A percentile compares a stretch with the other conserved stretches of the same genome.
Conservation (phyloP, 2,888 invertebrate genomes). For the Argyresthia albistria region DNA sequence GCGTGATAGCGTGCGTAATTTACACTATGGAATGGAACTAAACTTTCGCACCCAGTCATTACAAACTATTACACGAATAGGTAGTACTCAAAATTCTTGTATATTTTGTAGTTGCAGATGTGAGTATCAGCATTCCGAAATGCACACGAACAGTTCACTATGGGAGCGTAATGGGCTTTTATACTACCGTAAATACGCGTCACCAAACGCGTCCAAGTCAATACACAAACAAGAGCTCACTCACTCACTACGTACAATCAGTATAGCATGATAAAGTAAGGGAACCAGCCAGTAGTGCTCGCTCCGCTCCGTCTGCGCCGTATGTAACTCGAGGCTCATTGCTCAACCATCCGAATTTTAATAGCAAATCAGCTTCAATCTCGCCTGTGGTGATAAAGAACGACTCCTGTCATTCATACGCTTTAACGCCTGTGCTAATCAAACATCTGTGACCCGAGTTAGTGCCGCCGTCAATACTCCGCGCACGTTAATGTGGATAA, state of each 20-base stretch:
- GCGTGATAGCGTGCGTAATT: no score
- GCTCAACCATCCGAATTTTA: constrained; percentile 37
- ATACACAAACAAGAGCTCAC: constrained; percentile 44
- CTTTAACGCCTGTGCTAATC: constrained; percentile 20
- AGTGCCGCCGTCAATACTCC: neutral
- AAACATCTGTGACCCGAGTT: neutral
- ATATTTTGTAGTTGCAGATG: no score
- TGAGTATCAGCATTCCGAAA: no score
- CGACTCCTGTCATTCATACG: constrained; percentile 34
- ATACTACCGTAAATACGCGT: no score
- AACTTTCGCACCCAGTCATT: no score
- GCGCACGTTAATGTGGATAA: neutral
- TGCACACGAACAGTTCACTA: no score
- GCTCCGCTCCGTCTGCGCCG: constrained; percentile 51
- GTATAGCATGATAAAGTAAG: constrained; percentile 46
- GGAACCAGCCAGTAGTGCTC: constrained; percentile 45
- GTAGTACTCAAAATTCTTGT: no score
- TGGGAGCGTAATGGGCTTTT: no score
- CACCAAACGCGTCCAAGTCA: constrained; percentile 33
- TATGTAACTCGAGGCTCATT: constrained; percentile 50
- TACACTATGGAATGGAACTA: no score
- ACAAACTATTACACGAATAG: no score
- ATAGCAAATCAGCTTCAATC: constrained; percentile 33
- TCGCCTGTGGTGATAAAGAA: constrained; percentile 44
- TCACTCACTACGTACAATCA: constrained; percentile 16